phyloP scores from a whole-genome alignment of 2,113 vertebrate genomes.

The Channa maculata region DNA sequence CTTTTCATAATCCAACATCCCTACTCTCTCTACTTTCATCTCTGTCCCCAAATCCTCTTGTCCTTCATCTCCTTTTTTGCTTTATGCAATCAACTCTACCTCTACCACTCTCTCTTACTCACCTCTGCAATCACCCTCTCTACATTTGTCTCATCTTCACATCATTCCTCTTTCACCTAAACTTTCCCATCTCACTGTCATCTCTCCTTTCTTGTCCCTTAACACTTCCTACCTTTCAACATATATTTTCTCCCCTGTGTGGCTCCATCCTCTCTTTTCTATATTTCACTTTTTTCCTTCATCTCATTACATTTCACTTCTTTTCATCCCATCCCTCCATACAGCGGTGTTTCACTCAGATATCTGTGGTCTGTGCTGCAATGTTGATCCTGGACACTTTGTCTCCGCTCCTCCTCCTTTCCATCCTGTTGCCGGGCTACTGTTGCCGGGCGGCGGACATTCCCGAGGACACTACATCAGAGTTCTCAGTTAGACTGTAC shows the following conservation, averaged over 20 bases:
- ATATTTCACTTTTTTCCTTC: not conserved
- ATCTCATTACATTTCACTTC: not conserved
- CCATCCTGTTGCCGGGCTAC: constrained; percentile 84
- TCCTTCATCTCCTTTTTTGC: constrained; percentile 43
- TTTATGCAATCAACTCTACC: constrained; percentile 34
- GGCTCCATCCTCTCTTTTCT: not conserved
- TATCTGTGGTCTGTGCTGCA: constrained; percentile 47
- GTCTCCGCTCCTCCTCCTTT: constrained; percentile 82
- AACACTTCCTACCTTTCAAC: constrained; percentile 1
- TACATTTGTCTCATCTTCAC: constrained; percentile 27
- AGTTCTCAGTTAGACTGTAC: constrained; percentile 94
- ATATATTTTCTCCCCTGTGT: not conserved
- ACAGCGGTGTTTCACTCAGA: constrained; percentile 26
- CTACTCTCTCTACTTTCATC: constrained; percentile 38
- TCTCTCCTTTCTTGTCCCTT: constrained; percentile 10
- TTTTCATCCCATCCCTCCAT: not conserved
- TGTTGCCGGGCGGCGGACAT: constrained; percentile 82
- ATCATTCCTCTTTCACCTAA: not conserved
- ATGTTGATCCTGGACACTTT: constrained; percentile 89
- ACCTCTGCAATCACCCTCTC: constrained; percentile 5
- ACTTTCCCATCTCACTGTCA: constrained; percentile 14
- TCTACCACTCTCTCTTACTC: constrained; percentile 9
- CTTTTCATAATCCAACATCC: constrained; percentile 22
- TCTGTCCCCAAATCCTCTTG: constrained; percentile 44
- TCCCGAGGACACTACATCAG: constrained; percentile 88